Conservation (phyloP, 2,888 invertebrate genomes). For the Aromia moschata region DNA sequence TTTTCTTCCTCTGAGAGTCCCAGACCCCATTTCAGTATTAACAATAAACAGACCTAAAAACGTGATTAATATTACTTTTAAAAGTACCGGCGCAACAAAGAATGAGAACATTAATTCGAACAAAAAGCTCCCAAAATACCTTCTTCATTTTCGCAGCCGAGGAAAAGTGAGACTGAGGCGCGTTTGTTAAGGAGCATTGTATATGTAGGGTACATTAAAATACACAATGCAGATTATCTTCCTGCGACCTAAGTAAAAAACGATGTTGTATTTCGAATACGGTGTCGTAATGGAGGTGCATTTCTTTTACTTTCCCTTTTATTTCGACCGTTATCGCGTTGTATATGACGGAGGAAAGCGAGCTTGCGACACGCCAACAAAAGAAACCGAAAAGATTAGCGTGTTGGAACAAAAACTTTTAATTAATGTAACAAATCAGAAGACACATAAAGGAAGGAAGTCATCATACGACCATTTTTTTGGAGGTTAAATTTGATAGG, state of each 20-base stretch:
- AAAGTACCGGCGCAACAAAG: neutral
- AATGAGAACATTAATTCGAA: constrained; percentile 1
- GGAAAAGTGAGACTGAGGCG: constrained; percentile 5
- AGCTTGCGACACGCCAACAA: too few relatives aligned
- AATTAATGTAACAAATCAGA: neutral
- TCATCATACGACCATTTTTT: too few relatives aligned
- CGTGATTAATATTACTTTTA: constrained; percentile 5
- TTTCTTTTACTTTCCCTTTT: constrained; percentile 22
- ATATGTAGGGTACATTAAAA: constrained; percentile 20
- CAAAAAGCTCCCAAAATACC: constrained; percentile 11
- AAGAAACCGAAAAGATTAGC: neutral
- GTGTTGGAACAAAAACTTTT: neutral
- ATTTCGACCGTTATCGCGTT: constrained; percentile 13
- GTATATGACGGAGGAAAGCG: neutral
- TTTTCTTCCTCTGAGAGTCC: constrained; percentile 17
- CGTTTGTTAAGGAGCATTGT: constrained; percentile 7
- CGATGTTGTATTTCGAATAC: constrained; percentile 17
- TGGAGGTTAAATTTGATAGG: too few relatives aligned
- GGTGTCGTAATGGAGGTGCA: constrained; percentile 17
- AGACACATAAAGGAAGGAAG: neutral
- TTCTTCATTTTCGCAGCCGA: constrained; percentile 10
- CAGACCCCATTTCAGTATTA: constrained; percentile 2
- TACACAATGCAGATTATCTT: constrained; percentile 24
- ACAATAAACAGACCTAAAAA: constrained; percentile 9
- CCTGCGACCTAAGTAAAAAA: constrained; percentile 23